Base-by-base conservation (phyloP, 2,797 vertebrate genomes). In the Tokudaia tokunoshimensis region DNA sequence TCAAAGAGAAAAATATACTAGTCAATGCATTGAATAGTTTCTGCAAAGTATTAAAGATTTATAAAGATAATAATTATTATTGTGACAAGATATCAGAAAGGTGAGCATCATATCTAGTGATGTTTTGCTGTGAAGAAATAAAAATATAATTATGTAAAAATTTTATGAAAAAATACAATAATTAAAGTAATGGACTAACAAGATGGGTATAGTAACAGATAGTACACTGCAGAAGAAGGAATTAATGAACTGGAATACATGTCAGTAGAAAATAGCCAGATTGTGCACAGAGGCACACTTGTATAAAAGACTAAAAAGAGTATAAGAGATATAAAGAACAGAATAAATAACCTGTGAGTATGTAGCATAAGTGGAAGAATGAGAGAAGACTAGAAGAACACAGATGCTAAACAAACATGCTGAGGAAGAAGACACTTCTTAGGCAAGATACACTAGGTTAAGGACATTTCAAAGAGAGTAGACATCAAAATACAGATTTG, bases 21-120 rank as follows among this genome's bases (percentile, higher is more conserved):
- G 41, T 86, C 37, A 83, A 95, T 96, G 80, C 9, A 95, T 87
- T 93, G 82, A 93, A 94, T 92, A 29, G 19, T 67, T 19, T 85
- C n/a, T 93, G 12, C 67, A 91, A 70, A 65, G 50, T 83, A 92
- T 63, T 61, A 87, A 87, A 84, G 19, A 34, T 76, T 65, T 94
- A 59, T 74, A 83, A 86, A 93, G 37, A 87, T 87, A 90, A 55
- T 86, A 76, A 80, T 10, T 52, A 79, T 86, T 59, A 70, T 86
- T 52, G 20, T 47, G 41, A 22, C 50, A 93, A 86, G 15, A 75
- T 78, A 88, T 59, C 87, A 82, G n/a, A 88, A 96, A 91, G 41
- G 34, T 70, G 26, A 87, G 24, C 84, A 26, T 78, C 78, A 92
- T 57, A 75, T 34, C 67, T 95, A 31, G n/a, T 6, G n/a, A 20